phyloP scores from a whole-genome alignment of 2,888 invertebrate genomes.

The Pterobdella sp. region DNA sequence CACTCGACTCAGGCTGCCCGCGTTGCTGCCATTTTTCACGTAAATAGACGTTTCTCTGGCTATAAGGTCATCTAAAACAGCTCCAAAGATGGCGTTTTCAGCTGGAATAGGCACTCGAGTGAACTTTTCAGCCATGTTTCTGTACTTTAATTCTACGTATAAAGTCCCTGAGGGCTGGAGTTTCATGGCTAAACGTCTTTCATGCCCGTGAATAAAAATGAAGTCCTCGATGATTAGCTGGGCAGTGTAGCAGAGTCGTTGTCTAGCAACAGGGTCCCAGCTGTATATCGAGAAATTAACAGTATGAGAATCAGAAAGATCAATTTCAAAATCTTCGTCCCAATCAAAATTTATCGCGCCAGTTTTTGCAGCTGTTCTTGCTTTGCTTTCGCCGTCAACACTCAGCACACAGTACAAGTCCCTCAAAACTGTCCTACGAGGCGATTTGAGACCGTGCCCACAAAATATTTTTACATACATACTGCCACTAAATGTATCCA shows the following conservation, averaged over 20 bases:
- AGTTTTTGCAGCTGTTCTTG: constrained; percentile 86
- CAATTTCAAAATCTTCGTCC: constrained; percentile 97
- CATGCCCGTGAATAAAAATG: constrained; percentile 47
- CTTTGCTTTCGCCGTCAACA: constrained; percentile 91
- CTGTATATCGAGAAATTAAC: constrained; percentile 92
- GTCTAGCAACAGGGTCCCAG: constrained; percentile 89
- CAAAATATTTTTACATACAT: constrained; percentile 51
- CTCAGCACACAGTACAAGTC: constrained; percentile 96
- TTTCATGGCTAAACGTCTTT: constrained; percentile 72
- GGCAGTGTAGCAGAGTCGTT: constrained; percentile 60
- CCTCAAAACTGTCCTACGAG: constrained; percentile 44
- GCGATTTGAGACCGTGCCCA: constrained; percentile 53
- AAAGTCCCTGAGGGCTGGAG: constrained; percentile 75
- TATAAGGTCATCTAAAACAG: constrained; percentile 56
- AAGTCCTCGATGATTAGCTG: constrained; percentile 26
- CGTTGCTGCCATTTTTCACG: neutral
- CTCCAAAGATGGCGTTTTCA: constrained; percentile 54
- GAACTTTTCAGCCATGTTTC: constrained; percentile 75
- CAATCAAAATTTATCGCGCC: constrained; percentile 95
- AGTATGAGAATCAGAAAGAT: constrained; percentile 80
- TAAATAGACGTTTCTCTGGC: constrained; percentile 56
- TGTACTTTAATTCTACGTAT: constrained; percentile 47
- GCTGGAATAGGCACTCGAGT: constrained; percentile 4
- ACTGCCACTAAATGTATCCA: constrained; percentile 45
- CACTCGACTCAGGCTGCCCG: constrained; percentile 58